Conservation (phyloP, 2,113 vertebrate species). For the Macrotus californicus region DNA sequence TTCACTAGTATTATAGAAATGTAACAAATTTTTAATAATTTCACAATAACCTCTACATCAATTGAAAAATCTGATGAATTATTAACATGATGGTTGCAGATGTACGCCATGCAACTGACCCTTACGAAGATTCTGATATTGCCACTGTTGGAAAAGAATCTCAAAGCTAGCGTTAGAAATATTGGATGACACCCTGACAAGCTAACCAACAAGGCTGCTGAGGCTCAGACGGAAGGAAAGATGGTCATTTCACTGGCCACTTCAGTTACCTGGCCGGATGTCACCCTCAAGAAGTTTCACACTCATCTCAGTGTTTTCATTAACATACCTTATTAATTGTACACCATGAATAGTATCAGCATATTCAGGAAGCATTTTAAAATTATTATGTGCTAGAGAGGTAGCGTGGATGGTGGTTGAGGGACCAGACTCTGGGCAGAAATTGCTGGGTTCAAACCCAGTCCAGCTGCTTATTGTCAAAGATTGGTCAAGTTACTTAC, state of each 20-base stretch:
- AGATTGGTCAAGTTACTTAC: background rate
- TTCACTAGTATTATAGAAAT: constrained; percentile 59
- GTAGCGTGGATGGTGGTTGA: background rate
- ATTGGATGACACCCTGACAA: background rate
- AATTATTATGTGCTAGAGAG: background rate
- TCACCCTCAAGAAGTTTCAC: background rate
- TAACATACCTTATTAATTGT: background rate
- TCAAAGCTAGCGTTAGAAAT: constrained; percentile 7
- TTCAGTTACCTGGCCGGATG: background rate
- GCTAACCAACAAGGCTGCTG: background rate
- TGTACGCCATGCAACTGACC: constrained; percentile 20
- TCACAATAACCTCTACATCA: constrained; percentile 59
- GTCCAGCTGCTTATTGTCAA: background rate
- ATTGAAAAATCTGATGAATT: constrained; percentile 66
- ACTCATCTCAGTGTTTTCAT: background rate
- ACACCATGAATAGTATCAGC: background rate
- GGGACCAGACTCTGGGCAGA: background rate
- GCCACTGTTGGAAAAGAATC: constrained; percentile 39
- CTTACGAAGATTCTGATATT: constrained; percentile 35
- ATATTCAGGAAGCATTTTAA: background rate
- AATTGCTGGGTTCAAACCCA: background rate
- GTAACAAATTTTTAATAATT: constrained; percentile 67
- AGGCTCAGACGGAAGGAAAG: background rate
- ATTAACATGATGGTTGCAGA: constrained; percentile 56
- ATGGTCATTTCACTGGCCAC: background rate